Conservation (phyloP, 2,797 vertebrate genomes). For the Enteromius mattozi region DNA sequence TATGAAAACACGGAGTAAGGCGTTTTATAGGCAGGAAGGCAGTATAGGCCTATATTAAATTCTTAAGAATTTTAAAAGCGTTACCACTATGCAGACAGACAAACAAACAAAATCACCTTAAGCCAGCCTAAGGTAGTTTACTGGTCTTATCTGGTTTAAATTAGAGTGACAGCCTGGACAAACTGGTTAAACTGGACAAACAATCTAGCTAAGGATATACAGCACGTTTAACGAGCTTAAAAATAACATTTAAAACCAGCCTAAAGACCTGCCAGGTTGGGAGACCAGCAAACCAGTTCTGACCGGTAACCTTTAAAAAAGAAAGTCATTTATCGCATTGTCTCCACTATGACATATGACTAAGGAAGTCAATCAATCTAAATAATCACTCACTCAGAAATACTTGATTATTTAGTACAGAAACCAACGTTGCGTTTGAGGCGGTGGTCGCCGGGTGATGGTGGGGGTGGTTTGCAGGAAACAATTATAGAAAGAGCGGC, state of each 20-base stretch:
- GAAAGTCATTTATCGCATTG: slow-evolving; percentile 61
- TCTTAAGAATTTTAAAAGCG: not conserved
- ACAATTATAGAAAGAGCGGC: slow-evolving; percentile 80
- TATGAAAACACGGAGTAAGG: not conserved
- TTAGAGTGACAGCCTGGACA: not conserved
- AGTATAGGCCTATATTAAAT: not conserved
- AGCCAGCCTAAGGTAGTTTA: not conserved
- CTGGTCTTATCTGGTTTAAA: not conserved
- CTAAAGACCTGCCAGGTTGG: not conserved
- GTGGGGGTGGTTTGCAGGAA: slow-evolving; percentile 72
- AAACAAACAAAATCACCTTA: not conserved
- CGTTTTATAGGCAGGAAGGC: not conserved
- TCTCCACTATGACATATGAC: slow-evolving; percentile 80
- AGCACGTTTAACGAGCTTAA: not conserved
- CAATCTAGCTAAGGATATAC: not conserved
- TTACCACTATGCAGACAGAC: not conserved
- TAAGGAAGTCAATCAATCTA: slow-evolving; percentile 75
- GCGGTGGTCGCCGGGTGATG: slow-evolving; percentile 71
- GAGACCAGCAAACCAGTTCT: not conserved
- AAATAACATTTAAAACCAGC: not conserved
- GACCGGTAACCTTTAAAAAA: not conserved
- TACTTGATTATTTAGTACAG: slow-evolving; percentile 75
- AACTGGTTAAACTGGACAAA: not conserved
- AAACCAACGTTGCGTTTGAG: slow-evolving; percentile 68
- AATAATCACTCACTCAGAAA: slow-evolving; percentile 80